These are phyloP conservation scores for Leptatherina wallacei DNA, from an alignment of 2,797 vertebrate species.

Conservation along the genomic window DNA sequence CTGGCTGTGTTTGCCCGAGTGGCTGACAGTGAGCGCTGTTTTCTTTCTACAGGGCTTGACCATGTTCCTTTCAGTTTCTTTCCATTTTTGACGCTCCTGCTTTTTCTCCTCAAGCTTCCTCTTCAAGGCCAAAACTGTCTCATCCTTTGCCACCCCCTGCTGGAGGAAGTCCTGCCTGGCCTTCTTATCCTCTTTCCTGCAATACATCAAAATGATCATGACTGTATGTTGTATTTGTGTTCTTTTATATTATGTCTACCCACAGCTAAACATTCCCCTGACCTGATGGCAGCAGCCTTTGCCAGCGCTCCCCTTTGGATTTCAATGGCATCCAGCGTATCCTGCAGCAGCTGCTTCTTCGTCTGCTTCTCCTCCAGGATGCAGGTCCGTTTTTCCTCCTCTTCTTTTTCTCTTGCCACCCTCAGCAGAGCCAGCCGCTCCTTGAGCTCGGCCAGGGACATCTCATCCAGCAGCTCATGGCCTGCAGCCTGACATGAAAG, in stretches of 20 bases:
- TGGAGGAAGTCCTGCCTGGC: constrained; percentile 36
- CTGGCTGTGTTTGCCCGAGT: constrained; percentile 44
- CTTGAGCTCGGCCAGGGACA: constrained; percentile 90
- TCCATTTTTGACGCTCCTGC: constrained; percentile 76
- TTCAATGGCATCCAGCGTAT: constrained; percentile 84
- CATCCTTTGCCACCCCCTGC: constrained; percentile 67
- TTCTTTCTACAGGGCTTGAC: constrained; percentile 46
- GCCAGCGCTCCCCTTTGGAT: constrained; percentile 81
- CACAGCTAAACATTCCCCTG: constrained; percentile 14
- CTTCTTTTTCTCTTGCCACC: constrained; percentile 77
- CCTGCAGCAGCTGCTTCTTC: constrained; percentile 84
- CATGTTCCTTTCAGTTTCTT: constrained; percentile 65
- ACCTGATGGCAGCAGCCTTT: constrained; percentile 84
- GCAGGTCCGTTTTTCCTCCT: constrained; percentile 84
- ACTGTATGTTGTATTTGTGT: background rate
- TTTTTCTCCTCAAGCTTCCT: constrained; percentile 83
- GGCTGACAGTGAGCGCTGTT: constrained; percentile 20
- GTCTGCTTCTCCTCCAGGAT: constrained; percentile 87
- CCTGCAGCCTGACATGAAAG: constrained; percentile 81
- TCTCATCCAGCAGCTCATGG: constrained; percentile 89
- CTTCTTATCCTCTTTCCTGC: constrained; percentile 84
- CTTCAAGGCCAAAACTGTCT: constrained; percentile 80
- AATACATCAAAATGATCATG: constrained; percentile 21
- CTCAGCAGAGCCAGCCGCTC: constrained; percentile 86
- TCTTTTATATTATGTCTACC: background rate